Percentiles rank a stretch among this genome's conserved stretches.
phyloP scores from a whole-genome alignment of 2,888 invertebrate genomes.

The Dasysyrphus albostriatus region DNA sequence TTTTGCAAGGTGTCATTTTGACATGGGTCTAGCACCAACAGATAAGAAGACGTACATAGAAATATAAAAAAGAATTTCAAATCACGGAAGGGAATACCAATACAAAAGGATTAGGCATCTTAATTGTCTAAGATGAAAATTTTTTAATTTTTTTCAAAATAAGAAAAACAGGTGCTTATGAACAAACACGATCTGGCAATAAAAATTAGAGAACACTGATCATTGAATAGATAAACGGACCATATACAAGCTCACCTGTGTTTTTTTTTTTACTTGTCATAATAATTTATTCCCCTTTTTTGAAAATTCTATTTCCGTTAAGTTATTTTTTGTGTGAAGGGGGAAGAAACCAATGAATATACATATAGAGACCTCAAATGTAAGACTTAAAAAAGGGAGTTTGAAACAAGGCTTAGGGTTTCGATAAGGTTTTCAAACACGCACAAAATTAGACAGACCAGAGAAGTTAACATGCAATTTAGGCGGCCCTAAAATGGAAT shows the following conservation, averaged over 20 bases:
- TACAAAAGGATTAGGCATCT: constrained; percentile 11
- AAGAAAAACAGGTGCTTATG: constrained; percentile 46
- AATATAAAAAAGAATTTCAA: constrained; percentile 8
- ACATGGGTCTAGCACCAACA: constrained; percentile 45
- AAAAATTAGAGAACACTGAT: constrained; percentile 63
- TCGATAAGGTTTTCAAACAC: neutral
- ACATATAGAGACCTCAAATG: neutral
- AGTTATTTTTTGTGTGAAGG: constrained; percentile 4
- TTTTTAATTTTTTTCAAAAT: neutral
- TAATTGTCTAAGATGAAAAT: neutral
- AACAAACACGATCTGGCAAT: constrained; percentile 52
- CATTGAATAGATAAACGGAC: constrained; percentile 47
- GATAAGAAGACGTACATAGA: neutral
- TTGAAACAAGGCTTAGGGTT: neutral
- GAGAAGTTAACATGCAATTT: constrained; percentile 9
- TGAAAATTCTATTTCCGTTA: constrained; percentile 58
- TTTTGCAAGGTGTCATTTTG: constrained; percentile 61
- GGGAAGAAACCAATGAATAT: neutral
- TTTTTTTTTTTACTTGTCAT: constrained; percentile 21
- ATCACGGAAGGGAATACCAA: constrained; percentile 10
- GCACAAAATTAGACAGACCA: neutral
- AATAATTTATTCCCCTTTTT: constrained; percentile 55
- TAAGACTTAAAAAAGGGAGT: constrained; percentile 12
- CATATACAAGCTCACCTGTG: constrained; percentile 38
- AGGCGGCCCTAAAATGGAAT: neutral